These are phyloP conservation scores for Perca schrenkii DNA, from an alignment of 2,113 vertebrate genomes.

Conservation along the genomic window DNA sequence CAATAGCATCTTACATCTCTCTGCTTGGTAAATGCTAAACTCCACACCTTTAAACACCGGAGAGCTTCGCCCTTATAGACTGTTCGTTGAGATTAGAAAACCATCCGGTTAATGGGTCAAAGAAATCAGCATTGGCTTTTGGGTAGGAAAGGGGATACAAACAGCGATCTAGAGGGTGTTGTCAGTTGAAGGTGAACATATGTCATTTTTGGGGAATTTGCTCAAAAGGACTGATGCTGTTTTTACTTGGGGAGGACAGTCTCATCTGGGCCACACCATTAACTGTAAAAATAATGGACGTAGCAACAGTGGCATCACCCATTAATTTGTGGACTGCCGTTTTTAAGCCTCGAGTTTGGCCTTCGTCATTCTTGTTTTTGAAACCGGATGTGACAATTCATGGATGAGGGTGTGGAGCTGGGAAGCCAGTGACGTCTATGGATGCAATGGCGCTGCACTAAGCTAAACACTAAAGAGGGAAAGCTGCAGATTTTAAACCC, in stretches of 20 bases:
- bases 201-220: background rate
- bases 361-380: too few relatives aligned
- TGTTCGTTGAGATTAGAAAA: background rate
- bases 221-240: accelerated
- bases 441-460: too few relatives aligned
- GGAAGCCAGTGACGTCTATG: too few relatives aligned
- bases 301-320: too few relatives aligned
- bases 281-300: too few relatives aligned
- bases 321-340: too few relatives aligned
- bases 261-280: background rate
- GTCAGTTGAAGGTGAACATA: background rate
- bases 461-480: too few relatives aligned
- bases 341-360: too few relatives aligned
- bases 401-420: too few relatives aligned
- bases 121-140: background rate
- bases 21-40: background rate
- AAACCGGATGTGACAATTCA: too few relatives aligned
- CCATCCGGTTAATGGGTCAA: background rate
- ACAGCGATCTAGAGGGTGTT: background rate
- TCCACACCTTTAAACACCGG: background rate
- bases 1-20: too few relatives aligned
- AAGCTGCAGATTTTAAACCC: too few relatives aligned
- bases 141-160: background rate
- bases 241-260: background rate
- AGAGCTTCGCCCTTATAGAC: background rate